Evolutionary conservation across 1,140 invertebrate genomes (phyloP).

Genomic region (Atta texana): DNA sequence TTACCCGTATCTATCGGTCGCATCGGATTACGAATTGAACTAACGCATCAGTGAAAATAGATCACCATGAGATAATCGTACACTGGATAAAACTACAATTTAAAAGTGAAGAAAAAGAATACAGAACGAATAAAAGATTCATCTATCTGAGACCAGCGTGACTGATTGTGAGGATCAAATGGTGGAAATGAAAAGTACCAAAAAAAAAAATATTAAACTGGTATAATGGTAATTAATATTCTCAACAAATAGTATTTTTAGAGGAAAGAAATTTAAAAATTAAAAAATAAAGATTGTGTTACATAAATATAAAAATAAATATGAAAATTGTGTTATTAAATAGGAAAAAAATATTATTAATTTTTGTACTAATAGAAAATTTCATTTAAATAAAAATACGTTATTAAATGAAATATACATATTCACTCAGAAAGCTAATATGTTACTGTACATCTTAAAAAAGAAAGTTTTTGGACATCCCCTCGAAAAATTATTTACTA

Average conservation of each 20-base stretch:
- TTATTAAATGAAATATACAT: constrained; percentile 4
- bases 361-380: background rate
- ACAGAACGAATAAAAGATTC: background rate
- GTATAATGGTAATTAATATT: background rate
- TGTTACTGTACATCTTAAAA: background rate
- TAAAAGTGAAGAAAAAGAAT: constrained; percentile 2
- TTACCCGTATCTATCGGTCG: constrained; percentile 48
- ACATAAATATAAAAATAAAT: background rate
- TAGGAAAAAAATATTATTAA: background rate
- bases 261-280: background rate
- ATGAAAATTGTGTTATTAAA: constrained; percentile 10
- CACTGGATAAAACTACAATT: constrained; percentile 19
- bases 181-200: background rate
- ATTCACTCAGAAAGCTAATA: background rate
- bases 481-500: background rate
- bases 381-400: background rate
- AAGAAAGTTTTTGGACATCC: background rate
- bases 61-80: constrained; percentile 43
- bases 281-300: background rate
- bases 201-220: background rate
- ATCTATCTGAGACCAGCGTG: background rate
- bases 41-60: constrained; percentile 35
- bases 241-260: background rate
- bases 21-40: constrained; percentile 53
- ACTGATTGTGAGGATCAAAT: background rate